Percentiles rank a stretch among this genome's conserved stretches.
Evolutionary conservation across 30 jellyfish, hydroid and myxozoan species (phyloP).

Genomic region (Pelagia noctiluca): DNA sequence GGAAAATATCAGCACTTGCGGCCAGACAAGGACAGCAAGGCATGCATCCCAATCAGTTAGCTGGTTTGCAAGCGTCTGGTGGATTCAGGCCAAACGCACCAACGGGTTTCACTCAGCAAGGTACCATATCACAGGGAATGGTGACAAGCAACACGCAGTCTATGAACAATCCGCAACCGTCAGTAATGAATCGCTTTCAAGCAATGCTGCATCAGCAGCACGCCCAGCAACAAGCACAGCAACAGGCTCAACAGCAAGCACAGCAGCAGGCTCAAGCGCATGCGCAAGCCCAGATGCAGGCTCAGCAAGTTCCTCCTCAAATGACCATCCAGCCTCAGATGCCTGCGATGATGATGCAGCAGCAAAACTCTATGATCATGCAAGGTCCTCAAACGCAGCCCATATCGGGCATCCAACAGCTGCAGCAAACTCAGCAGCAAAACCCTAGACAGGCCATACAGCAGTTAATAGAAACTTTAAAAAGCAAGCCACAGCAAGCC

Average conservation of each 20-base stretch:
- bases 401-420: slow-evolving; percentile 64
- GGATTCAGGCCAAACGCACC: slow-evolving; percentile 62
- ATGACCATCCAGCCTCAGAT: slow-evolving; percentile 76
- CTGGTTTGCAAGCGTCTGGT: slow-evolving; percentile 52
- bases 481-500: slow-evolving; percentile 70
- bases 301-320: slow-evolving; percentile 65
- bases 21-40: slow-evolving; percentile 73
- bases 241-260: slow-evolving; percentile 65
- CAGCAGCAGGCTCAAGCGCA: slow-evolving; percentile 51
- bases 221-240: slow-evolving; percentile 58
- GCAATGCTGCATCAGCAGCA: slow-evolving; percentile 86
- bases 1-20: slow-evolving; percentile 65
- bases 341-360: slow-evolving; percentile 83
- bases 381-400: slow-evolving; percentile 72
- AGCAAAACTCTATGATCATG: slow-evolving; percentile 71
- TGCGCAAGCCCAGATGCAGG: slow-evolving; percentile 60
- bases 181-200: slow-evolving; percentile 69
- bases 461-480: slow-evolving; percentile 62
- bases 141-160: slow-evolving; percentile 29
- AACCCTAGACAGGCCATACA: slow-evolving; percentile 79
- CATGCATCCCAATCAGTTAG: slow-evolving; percentile 53
- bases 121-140: slow-evolving; percentile 63
- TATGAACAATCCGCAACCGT: slow-evolving; percentile 44
- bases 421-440: slow-evolving; percentile 73
- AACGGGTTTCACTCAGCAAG: slow-evolving; percentile 61